phyloP scores from a whole-genome alignment of 2,113 vertebrate genomes.

The Protobothrops flavoviridis region DNA sequence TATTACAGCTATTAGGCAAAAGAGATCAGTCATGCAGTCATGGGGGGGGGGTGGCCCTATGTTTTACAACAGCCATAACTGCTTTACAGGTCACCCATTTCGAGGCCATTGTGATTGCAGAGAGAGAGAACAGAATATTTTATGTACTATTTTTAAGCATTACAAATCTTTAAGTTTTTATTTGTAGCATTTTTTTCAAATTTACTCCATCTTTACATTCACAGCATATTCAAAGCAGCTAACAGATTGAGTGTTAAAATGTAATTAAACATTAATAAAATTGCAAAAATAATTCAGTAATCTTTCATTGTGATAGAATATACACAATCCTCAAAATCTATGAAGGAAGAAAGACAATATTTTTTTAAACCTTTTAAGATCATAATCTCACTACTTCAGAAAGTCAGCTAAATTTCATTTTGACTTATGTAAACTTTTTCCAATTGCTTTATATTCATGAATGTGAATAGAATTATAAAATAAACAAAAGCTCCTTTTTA shows the following conservation, averaged over 20 bases:
- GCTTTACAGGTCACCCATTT: neutral
- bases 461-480: constrained; percentile 8
- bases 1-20: neutral
- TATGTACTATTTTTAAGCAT: neutral
- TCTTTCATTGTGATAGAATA: neutral
- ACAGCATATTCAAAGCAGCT: neutral
- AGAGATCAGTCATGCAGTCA: neutral
- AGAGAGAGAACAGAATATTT: neutral
- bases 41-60: neutral
- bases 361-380: neutral
- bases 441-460: neutral
- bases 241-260: neutral
- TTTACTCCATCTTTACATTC: neutral
- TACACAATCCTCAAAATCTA: neutral
- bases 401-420: neutral
- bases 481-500: constrained; percentile 17
- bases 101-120: neutral
- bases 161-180: neutral
- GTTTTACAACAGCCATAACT: too few relatives aligned
- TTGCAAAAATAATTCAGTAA: neutral
- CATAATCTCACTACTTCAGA: neutral
- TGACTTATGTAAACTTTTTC: constrained; percentile 1
- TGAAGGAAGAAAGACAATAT: neutral
- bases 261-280: neutral
- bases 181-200: neutral